Evolutionary conservation across 2,797 vertebrate species (phyloP), one percentile per base, ranked within the genome.

Genomic region (Echeneis naucrates): DNA sequence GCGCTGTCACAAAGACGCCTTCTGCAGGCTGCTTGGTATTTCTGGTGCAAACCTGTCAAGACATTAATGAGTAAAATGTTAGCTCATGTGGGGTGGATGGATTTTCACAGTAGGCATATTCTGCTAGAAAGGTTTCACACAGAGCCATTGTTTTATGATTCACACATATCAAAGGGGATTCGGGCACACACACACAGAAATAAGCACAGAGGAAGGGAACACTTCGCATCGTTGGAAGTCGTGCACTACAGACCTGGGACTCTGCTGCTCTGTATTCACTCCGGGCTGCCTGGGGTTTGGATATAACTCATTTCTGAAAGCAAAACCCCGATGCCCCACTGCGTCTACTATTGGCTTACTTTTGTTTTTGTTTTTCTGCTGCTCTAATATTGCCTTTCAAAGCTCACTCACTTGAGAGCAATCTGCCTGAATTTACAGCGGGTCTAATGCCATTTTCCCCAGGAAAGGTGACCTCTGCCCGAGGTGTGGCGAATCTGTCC

Each of bases 391-490:
- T 77, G 68, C 82, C 81, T 81, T 80, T 77, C 69, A 75, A 1
- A 19, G 48, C 64, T 70, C 8, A 24, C 75, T 88, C 70, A 42
- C 82, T 88, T 71, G 78, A 84, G 84, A 86, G 62, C 88, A 80
- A 88, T 88, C 83, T 74, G 64, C 63, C 68, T 74, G 77, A 86
- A 90, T 88, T 88, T 85, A 90, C 86, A 81, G 88, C 77, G 35
- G 84, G 68, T 71, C 54, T 86, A 72, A 81, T 77, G 66, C 53
- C 65, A 63, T 83, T 90, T 87, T 74, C 81, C 78, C 64, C 61
- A n/a, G 65, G 80, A 86, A 87, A 89, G 88, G 83, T 91, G 89
- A 92, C 92, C 88, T 88, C 88, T 66, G 64, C 81, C 81, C 75
- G 78, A 75, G 79, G 81, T 78, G 78, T 86, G 75, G 63, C 74